Evolutionary conservation across 1,140 invertebrate species (phyloP), one percentile per base, ranked within the genome.

Genomic region (Zaprionus inermis): DNA sequence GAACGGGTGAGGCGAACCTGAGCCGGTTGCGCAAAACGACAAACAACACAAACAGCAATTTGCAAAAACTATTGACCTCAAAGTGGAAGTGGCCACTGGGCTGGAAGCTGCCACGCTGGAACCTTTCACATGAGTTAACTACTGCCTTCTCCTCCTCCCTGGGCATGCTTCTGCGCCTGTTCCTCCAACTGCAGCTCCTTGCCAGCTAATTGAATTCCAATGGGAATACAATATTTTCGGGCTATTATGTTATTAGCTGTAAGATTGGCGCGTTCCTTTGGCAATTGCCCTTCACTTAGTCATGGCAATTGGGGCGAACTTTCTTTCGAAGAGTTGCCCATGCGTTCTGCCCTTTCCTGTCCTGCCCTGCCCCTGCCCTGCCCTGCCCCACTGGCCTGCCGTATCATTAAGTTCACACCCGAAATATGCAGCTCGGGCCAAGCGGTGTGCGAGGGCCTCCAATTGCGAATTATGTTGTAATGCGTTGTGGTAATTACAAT

Each of bases 401-500:
- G 56, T 74, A 77, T 89, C 84, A 84, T 89, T 89, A 89, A 84
- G 76, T 85, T 89, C 80, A 89, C 84, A 89, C 84, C 75, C 75
- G 54, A 76, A 64, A 75, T 74, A 78, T 64, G 59, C 51, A 28
- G 30, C 12, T 32, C 24, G 9, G 76, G 71, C 34, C 55, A 28
- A 36, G 16, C 30, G 34, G 6, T 70, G 76, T 10, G 54, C 18
- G 32, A 28, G 41, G 67, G 68, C 69, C 38, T 44, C 58, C 70
- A 77, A 78, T 85, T 79, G 76, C 58, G 74, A 89, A 89, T 89
- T 89, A 89, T 89, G 84, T 89, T 89, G 84, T 89, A 89, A 89
- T 89, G 85, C 84, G 67, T 89, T 89, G 84, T 89, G 84, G 84
- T 89, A 89, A 89, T 89, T 89, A 89, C 84, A 89, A 89, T 89